A percentile compares a stretch with the other conserved stretches of the same genome.
These are phyloP conservation scores for Amphiprion clarkii DNA, from an alignment of 2,797 vertebrate species.

Conservation along the genomic window DNA sequence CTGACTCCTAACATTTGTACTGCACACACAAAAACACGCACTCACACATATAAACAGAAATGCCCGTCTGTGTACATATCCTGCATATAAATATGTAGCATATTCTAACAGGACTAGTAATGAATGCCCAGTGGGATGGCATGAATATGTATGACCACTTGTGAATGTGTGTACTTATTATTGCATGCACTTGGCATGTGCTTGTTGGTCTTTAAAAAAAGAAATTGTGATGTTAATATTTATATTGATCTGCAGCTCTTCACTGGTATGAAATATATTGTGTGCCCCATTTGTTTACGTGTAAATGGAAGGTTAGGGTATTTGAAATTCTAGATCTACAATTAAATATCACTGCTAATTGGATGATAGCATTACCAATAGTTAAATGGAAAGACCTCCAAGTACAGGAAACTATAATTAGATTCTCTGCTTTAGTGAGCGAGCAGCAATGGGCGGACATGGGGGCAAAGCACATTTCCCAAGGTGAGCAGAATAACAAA, in stretches of 20 bases:
- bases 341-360: constrained; percentile 65
- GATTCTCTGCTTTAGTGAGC: constrained; percentile 41
- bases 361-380: constrained; percentile 57
- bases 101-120: constrained; percentile 43
- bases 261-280: constrained; percentile 16
- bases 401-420: constrained; percentile 45
- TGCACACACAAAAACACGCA: not conserved
- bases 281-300: constrained; percentile 51
- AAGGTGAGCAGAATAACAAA: constrained; percentile 19
- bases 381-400: constrained; percentile 52
- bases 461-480: constrained; percentile 22
- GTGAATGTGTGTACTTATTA: constrained; percentile 62
- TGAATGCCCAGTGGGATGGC: constrained; percentile 60
- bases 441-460: constrained; percentile 28
- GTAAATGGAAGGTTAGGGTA: constrained; percentile 38
- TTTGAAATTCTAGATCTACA: constrained; percentile 57
- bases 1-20: constrained; percentile 2
- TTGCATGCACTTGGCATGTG: constrained; percentile 62
- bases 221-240: constrained; percentile 59
- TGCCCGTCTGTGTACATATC: constrained; percentile 6
- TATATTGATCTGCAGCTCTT: constrained; percentile 36
- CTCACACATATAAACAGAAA: not conserved
- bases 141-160: constrained; percentile 79
- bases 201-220: constrained; percentile 65
- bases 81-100: constrained; percentile 45